Conservation (phyloP, 2,888 invertebrate genomes). For the Hirtodrosophila confusa region DNA sequence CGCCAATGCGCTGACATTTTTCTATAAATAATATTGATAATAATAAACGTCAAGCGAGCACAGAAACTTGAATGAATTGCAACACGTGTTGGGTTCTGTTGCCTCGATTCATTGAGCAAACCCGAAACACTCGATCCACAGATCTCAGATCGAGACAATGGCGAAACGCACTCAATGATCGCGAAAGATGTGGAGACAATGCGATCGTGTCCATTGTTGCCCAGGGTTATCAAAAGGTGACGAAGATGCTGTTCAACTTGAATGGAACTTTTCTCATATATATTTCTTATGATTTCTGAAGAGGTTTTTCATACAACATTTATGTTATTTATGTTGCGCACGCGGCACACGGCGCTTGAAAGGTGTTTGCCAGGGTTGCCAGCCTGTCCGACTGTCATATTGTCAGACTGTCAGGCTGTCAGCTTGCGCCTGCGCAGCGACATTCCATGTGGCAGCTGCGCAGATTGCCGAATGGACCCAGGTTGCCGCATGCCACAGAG, state of each 20-base stretch:
- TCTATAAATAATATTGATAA: constrained; percentile 60
- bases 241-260: constrained; percentile 33
- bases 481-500: constrained; percentile 48
- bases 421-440: constrained; percentile 33
- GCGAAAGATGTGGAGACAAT: constrained; percentile 70
- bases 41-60: constrained; percentile 40
- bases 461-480: constrained; percentile 52
- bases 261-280: constrained; percentile 60
- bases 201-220: constrained; percentile 59
- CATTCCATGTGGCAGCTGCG: constrained; percentile 59
- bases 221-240: constrained; percentile 46
- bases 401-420: constrained; percentile 1
- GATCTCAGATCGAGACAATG: constrained; percentile 45
- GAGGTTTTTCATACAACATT: constrained; percentile 64
- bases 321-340: constrained; percentile 61
- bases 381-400: constrained; percentile 7
- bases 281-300: constrained; percentile 37
- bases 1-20: constrained; percentile 56
- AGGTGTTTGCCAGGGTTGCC: constrained; percentile 49
- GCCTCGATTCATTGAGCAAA: constrained; percentile 61
- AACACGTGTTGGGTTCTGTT: constrained; percentile 68
- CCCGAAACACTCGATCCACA: constrained; percentile 43
- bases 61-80: constrained; percentile 69
- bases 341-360: constrained; percentile 48
- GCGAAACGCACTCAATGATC: constrained; percentile 51